Evolutionary conservation across 1,140 invertebrate species (phyloP).

Genomic region (Wasmannia auropunctata): DNA sequence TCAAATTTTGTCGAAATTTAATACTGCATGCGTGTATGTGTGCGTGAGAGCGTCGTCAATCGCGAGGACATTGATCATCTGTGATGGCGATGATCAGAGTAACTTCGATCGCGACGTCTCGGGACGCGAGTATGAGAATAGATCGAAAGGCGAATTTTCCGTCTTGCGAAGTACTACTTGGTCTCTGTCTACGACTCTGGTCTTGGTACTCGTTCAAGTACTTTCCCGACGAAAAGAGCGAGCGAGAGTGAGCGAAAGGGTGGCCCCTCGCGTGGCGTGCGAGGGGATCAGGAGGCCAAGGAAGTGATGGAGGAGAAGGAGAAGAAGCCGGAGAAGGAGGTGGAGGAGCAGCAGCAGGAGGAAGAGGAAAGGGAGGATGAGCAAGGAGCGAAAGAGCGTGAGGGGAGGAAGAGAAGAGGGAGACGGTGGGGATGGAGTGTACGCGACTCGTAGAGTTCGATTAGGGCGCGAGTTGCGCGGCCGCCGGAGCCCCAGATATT

Average conservation of each 20-base stretch:
- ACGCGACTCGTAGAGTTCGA: constrained; percentile 80
- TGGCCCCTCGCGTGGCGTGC: constrained; percentile 55
- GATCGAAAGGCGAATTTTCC: constrained; percentile 45
- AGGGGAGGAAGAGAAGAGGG: constrained; percentile 30
- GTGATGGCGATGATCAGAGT: not conserved
- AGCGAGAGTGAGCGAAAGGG: constrained; percentile 72
- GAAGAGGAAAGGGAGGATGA: constrained; percentile 53
- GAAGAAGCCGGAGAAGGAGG: constrained; percentile 35
- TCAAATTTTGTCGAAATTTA: constrained; percentile 39
- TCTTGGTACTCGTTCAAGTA: constrained; percentile 52
- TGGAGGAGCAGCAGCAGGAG: constrained; percentile 61
- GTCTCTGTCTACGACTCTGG: constrained; percentile 51
- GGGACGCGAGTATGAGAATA: not conserved
- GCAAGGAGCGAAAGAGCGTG: constrained; percentile 61
- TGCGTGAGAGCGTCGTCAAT: not conserved
- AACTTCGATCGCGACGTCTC: not conserved
- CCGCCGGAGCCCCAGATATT: constrained; percentile 83
- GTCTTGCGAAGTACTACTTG: constrained; percentile 43
- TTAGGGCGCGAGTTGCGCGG: constrained; percentile 81
- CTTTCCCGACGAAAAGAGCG: constrained; percentile 67
- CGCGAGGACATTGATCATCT: not conserved
- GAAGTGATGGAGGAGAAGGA: constrained; percentile 59
- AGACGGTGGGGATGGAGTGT: constrained; percentile 72
- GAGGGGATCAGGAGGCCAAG: constrained; percentile 60
- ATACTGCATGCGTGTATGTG: not conserved